Percentiles rank a stretch among this genome's conserved stretches.
Conservation (phyloP, 2,113 vertebrate species). For the Melanotaenia duboulayi region DNA sequence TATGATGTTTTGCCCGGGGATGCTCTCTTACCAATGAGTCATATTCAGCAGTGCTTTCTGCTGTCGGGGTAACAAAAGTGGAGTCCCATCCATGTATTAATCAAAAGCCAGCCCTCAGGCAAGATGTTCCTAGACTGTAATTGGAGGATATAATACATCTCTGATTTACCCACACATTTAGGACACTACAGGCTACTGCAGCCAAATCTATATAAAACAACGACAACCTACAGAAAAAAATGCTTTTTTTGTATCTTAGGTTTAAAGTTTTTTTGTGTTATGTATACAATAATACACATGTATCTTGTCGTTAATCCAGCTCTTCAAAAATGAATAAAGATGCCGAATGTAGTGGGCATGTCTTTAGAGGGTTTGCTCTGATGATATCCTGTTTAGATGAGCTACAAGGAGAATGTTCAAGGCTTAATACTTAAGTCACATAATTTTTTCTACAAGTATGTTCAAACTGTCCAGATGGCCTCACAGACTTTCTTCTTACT, state of each 20-base stretch:
- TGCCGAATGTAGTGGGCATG: constrained; percentile 23
- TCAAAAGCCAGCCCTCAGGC: constrained; percentile 57
- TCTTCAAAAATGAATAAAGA: constrained; percentile 46
- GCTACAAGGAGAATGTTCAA: constrained; percentile 26
- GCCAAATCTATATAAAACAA: background rate
- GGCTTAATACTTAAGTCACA: constrained; percentile 35
- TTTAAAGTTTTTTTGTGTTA: constrained; percentile 9
- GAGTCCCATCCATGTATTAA: constrained; percentile 59
- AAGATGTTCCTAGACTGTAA: constrained; percentile 61
- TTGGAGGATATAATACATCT: constrained; percentile 54
- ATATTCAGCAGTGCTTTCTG: constrained; percentile 50
- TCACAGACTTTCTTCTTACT: constrained; percentile 41
- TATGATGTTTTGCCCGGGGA: constrained; percentile 44
- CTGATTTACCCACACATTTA: constrained; percentile 51
- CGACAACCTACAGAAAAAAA: background rate
- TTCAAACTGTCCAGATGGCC: constrained; percentile 62
- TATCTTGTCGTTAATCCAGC: constrained; percentile 17
- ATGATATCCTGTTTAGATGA: constrained; percentile 22
- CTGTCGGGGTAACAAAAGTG: constrained; percentile 46
- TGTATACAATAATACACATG: background rate
- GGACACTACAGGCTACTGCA: constrained; percentile 22
- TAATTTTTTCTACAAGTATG: constrained; percentile 27
- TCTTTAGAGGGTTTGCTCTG: constrained; percentile 32
- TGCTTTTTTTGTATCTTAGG: background rate
- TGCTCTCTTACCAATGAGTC: constrained; percentile 47